Evolutionary conservation across 2,113 vertebrate species (phyloP), one percentile per base, ranked within the genome.

Genomic region (Ceratotherium simum): DNA sequence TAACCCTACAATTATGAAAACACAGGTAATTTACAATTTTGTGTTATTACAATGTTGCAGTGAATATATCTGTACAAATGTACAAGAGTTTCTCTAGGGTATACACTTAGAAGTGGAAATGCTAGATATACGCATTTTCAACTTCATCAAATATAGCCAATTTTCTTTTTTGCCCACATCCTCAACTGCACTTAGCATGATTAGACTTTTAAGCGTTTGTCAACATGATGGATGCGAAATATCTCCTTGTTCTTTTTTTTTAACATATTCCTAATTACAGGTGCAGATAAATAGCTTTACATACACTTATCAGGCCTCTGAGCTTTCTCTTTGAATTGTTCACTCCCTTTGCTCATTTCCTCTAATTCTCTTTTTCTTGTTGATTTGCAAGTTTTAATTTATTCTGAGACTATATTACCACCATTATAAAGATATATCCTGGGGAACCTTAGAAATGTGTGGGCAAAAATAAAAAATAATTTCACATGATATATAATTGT

Each of bases 291-390:
- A 33, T 56, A 75, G 27, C 42, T 92, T 83, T 69, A 70, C 3
- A 51, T 31, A 81, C 2, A 39, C 3, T 62, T 91, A 72, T 0
- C 48, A 29, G n/a, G 60, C 12, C 80, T n/a, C 17, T 51, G n/a
- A 92, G 27, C 29, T 86, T 86, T 73, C 46, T 82, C 6, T 82
- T 46, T 81, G 23, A 87, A 97, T 39, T 64, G 10, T 86, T 95
- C 16, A 79, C 2, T 86, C 39, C 7, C 18, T 48, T 91, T 91
- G 92, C 25, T 31, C 33, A 84, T 80, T 95, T 97, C 75, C 31
- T 88, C 39, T 88, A 67, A 75, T 6, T 91, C 7, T 21, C 21
- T 79, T 95, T 72, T 89, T 75, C 10, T 87, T 83, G 83, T 23
- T 72, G 23, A 72, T 87, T 91, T 80, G 14, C 69, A 36, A 72